Evolutionary conservation across 2,797 vertebrate genomes (phyloP).

Genomic region (Manis crassicaudata): DNA sequence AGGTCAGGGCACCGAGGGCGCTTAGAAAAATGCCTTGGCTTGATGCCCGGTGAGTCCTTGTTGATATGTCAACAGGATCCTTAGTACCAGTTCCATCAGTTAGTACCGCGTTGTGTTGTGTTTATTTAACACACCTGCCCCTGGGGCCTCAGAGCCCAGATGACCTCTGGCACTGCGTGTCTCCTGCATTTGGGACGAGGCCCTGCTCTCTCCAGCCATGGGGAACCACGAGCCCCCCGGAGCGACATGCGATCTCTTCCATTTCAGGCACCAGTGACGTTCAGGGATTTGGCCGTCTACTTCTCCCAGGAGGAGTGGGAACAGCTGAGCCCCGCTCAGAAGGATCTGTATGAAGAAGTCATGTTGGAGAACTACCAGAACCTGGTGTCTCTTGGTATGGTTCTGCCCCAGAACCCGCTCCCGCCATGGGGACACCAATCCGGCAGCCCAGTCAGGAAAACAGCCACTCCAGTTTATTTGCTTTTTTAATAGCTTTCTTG

Average conservation of each 20-base stretch:
- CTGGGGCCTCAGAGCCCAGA: not conserved
- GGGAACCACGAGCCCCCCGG: not conserved
- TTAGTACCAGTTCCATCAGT: not conserved
- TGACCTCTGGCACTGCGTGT: rapidly evolving
- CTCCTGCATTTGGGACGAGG: not conserved
- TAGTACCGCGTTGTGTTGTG: rapidly evolving
- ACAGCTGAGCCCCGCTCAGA: conserved; percentile 63
- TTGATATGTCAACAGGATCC: not conserved
- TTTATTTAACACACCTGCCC: not conserved
- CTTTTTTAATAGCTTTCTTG: not conserved
- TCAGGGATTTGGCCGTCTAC: conserved; percentile 71
- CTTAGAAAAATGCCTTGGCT: not conserved
- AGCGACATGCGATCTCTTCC: not conserved
- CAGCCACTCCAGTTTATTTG: not conserved
- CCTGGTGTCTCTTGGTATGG: conserved; percentile 60
- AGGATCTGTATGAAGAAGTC: conserved; percentile 60
- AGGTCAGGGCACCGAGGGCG: not conserved
- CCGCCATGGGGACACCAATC: too few species aligned
- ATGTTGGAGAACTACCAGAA: conserved; percentile 74
- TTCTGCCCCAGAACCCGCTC: too few species aligned
- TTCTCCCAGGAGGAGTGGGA: conserved; percentile 75
- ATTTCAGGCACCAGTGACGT: conserved; percentile 63
- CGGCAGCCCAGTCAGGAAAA: not conserved
- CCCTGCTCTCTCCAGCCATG: rapidly evolving
- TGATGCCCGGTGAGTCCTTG: not conserved